A percentile compares a stretch with the other conserved stretches of the same genome.
These are phyloP conservation scores for Paracentrotus lividus DNA, from an alignment of 53 echinoderm and acorn worm genomes.

Conservation along the genomic window DNA sequence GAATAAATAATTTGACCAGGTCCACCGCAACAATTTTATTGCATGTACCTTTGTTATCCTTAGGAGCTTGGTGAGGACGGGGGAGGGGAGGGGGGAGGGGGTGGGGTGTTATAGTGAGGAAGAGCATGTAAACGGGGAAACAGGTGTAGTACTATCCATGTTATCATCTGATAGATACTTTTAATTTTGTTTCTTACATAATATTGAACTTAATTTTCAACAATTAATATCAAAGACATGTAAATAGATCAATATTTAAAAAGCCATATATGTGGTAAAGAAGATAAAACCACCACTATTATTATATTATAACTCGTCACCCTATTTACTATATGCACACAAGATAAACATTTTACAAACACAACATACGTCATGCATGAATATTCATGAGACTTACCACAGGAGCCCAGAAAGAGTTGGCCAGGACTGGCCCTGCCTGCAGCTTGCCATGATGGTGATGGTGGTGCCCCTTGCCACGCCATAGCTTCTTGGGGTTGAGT, in stretches of 20 bases:
- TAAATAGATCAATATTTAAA: no score
- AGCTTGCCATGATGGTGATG: slow-evolving; percentile 62
- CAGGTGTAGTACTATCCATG: no score
- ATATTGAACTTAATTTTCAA: no score
- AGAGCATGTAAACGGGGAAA: no score
- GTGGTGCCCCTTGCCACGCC: slow-evolving; percentile 66
- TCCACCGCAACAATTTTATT: background rate
- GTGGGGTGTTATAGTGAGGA: no score
- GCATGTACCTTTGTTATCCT: no score
- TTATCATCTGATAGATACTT: no score
- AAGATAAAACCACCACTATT: background rate
- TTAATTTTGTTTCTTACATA: no score
- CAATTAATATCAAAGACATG: no score
- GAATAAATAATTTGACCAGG: no score
- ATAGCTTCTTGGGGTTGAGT: slow-evolving; percentile 73
- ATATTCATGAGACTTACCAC: slow-evolving; percentile 52
- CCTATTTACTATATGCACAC: background rate
- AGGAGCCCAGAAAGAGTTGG: slow-evolving; percentile 67
- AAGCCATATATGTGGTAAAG: background rate
- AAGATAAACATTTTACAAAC: background rate
- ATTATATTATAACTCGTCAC: background rate
- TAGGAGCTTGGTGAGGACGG: no score
- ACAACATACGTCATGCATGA: background rate
- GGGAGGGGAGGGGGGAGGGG: no score
- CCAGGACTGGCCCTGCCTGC: slow-evolving; percentile 45